Conservation (phyloP, 2,113 vertebrate species). For the Hepsetus odoe region DNA sequence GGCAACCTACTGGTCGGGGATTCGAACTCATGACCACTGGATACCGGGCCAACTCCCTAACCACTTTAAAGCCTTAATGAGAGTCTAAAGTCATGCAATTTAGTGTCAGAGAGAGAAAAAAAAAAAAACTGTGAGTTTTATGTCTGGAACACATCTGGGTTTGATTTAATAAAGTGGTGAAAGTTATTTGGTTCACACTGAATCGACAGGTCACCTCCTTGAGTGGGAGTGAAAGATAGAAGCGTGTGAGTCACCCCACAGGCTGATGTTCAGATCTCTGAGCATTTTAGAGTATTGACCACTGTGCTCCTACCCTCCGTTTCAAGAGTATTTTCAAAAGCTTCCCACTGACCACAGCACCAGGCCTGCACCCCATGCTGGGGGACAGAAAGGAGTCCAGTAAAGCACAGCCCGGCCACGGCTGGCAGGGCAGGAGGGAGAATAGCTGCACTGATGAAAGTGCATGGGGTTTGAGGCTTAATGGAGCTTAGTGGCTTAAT, state of each 20-base stretch:
- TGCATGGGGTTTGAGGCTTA: neutral
- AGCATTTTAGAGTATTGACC: conserved; percentile 11
- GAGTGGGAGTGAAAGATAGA: conserved; percentile 3
- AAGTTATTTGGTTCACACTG: neutral
- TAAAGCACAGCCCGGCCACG: neutral
- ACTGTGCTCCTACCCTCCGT: neutral
- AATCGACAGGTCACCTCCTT: neutral
- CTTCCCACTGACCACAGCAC: neutral
- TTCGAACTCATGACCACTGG: too few species aligned
- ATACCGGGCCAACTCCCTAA: too few species aligned
- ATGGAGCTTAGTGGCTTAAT: neutral
- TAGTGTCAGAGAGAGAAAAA: too few species aligned
- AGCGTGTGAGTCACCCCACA: conserved; percentile 11
- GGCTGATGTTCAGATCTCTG: conserved; percentile 20
- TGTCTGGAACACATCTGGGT: too few species aligned
- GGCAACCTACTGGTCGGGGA: too few species aligned
- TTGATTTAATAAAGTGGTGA: neutral
- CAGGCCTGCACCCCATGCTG: neutral
- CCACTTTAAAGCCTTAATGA: too few species aligned
- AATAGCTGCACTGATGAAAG: neutral
- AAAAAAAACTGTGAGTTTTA: too few species aligned
- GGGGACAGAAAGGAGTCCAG: neutral
- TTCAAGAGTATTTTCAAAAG: neutral
- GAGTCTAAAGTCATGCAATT: too few species aligned
- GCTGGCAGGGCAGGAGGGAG: neutral